Evolutionary conservation across 2,888 invertebrate species (phyloP).

Genomic region (Synanthedon myopaeformis): DNA sequence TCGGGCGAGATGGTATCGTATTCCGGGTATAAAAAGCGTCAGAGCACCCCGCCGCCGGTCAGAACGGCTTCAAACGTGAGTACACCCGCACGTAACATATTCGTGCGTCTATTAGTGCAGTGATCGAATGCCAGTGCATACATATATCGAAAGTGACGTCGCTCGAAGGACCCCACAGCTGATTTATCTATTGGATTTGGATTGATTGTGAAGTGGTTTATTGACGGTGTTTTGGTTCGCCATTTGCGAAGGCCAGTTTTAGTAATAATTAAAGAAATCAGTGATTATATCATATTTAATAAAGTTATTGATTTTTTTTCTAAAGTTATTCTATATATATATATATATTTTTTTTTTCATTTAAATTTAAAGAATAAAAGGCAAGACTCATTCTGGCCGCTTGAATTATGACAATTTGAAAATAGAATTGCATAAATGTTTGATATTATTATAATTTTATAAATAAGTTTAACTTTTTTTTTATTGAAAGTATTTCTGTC

Average conservation of each 20-base stretch:
- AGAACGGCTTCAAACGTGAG: slow-evolving; percentile 99
- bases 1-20: slow-evolving; percentile 74
- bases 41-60: slow-evolving; percentile 81
- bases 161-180: slow-evolving; percentile 30
- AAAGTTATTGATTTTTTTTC: background rate
- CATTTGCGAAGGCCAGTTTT: background rate
- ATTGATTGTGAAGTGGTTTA: slow-evolving; percentile 14
- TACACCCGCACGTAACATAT: slow-evolving; percentile 55
- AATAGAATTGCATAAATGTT: too few species aligned
- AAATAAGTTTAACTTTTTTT: too few species aligned
- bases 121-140: slow-evolving; percentile 39
- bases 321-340: background rate
- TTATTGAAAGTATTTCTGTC: too few species aligned
- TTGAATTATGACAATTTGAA: too few species aligned
- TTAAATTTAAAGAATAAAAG: too few species aligned
- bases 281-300: background rate
- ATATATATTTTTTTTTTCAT: too few species aligned
- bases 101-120: slow-evolving; percentile 34
- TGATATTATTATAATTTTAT: too few species aligned
- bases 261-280: background rate
- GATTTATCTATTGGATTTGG: slow-evolving; percentile 51
- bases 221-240: slow-evolving; percentile 36
- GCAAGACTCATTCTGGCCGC: too few species aligned
- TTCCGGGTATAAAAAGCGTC: slow-evolving; percentile 85
- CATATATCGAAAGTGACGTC: slow-evolving; percentile 36